These are phyloP conservation scores for Spodoptera picta DNA, from an alignment of 2,888 invertebrate species.

Conservation along the genomic window DNA sequence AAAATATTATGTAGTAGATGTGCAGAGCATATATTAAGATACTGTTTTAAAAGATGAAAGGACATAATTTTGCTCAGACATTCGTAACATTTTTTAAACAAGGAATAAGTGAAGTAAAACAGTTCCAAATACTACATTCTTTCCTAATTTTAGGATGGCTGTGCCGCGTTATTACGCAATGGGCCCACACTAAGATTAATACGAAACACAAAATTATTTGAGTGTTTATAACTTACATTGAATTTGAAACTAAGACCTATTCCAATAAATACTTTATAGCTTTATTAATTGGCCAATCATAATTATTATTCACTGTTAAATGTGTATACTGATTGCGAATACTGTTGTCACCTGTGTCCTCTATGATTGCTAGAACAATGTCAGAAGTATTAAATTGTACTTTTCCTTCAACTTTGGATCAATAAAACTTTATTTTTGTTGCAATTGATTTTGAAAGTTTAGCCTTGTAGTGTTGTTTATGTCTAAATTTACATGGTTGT, in stretches of 20 bases:
- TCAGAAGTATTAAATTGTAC: constrained; percentile 22
- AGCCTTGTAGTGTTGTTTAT: no score
- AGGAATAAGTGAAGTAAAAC: no score
- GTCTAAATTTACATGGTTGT: no score
- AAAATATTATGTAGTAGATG: no score
- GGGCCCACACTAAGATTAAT: constrained; percentile 1
- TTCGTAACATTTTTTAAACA: no score
- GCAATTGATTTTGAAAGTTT: constrained; percentile 8
- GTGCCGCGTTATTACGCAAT: background rate
- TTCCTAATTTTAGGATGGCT: no score
- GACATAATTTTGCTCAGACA: no score
- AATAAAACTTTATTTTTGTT: constrained; percentile 17
- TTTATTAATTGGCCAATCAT: constrained; percentile 14
- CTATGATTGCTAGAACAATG: constrained; percentile 19
- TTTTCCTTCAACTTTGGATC: constrained; percentile 19
- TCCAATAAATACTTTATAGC: constrained; percentile 11
- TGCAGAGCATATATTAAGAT: no score
- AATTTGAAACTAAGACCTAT: constrained; percentile 10
- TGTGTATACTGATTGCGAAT: constrained; percentile 27
- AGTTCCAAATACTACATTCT: no score
- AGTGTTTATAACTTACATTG: constrained; percentile 9
- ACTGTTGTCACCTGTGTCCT: background rate
- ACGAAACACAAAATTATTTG: background rate
- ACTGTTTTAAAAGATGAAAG: no score
- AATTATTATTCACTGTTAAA: constrained; percentile 22